Conservation (phyloP, 30 jellyfish, hydroid and myxozoan species). For the Rhopilema esculentum region DNA sequence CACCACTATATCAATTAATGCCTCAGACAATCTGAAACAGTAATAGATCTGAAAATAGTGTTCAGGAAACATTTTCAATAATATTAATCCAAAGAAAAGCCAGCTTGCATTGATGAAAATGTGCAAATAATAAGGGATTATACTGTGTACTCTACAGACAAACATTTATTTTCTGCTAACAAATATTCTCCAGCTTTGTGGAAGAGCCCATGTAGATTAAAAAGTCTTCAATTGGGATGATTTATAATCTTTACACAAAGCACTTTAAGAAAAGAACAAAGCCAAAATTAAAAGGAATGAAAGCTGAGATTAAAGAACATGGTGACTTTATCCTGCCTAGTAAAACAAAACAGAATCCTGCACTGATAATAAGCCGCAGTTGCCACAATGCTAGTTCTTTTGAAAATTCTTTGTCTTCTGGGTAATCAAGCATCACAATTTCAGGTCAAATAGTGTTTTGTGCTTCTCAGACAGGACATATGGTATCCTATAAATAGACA, state of each 20-base stretch:
- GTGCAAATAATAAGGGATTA: conserved; percentile 6
- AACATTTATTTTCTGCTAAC: conserved; percentile 2
- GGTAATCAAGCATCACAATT: background rate
- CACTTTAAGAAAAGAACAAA: conserved; percentile 12
- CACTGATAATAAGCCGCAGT: conserved; percentile 10
- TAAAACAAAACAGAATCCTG: conserved; percentile 8
- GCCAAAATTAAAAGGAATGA: conserved; percentile 4
- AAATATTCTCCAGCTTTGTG: background rate
- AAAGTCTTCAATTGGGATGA: background rate
- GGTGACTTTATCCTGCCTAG: conserved; percentile 3
- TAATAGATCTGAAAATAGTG: background rate
- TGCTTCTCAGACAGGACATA: background rate
- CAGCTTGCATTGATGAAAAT: background rate
- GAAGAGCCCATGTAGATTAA: background rate
- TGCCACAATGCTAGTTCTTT: background rate
- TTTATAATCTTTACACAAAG: conserved; percentile 19
- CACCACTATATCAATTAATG: too few relatives aligned
- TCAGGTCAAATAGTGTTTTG: conserved; percentile 3
- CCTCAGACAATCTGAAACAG: too few relatives aligned
- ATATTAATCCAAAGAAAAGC: background rate
- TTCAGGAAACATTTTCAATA: background rate
- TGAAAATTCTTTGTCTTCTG: background rate
- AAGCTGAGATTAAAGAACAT: conserved; percentile 1
- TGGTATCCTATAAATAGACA: too few relatives aligned
- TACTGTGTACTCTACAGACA: background rate